Percentiles rank a stretch among this genome's conserved stretches.
Evolutionary conservation across 2,888 invertebrate species (phyloP).

Genomic region (Dexiosoma caninum): DNA sequence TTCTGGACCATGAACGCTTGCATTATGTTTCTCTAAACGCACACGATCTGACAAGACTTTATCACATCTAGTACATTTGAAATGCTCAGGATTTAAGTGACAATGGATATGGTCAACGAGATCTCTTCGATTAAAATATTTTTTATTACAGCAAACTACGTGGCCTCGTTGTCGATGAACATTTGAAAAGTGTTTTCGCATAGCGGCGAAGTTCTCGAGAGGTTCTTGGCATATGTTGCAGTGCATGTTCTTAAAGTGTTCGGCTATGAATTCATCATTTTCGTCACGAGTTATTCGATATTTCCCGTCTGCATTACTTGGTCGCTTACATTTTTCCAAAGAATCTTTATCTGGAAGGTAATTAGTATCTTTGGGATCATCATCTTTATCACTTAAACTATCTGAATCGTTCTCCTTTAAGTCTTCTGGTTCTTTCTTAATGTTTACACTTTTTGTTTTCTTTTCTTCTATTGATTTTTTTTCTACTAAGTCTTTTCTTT

Average conservation of each 20-base stretch:
- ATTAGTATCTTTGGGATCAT: background rate
- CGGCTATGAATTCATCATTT: constrained; percentile 36
- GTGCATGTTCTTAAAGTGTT: constrained; percentile 31
- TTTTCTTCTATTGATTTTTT: background rate
- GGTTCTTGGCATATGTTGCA: constrained; percentile 36
- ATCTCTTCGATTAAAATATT: constrained; percentile 73
- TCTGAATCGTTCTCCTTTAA: background rate
- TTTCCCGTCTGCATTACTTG: background rate
- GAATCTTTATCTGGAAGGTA: background rate
- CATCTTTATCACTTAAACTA: background rate
- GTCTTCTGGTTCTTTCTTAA: background rate
- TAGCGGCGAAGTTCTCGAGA: constrained; percentile 32
- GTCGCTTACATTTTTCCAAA: background rate
- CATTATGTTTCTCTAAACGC: constrained; percentile 67
- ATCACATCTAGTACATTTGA: constrained; percentile 72
- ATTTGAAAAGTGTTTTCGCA: constrained; percentile 51
- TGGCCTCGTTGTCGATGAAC: constrained; percentile 70
- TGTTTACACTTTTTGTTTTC: background rate
- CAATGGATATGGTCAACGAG: constrained; percentile 76
- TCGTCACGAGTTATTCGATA: constrained; percentile 2
- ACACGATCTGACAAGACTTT: constrained; percentile 71
- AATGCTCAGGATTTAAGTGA: constrained; percentile 75
- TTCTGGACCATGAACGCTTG: constrained; percentile 70
- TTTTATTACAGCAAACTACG: constrained; percentile 75
- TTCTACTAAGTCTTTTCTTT: background rate